These are phyloP conservation scores for Pharmacophagus antenor DNA, from an alignment of 2,888 invertebrate genomes.

Conservation along the genomic window DNA sequence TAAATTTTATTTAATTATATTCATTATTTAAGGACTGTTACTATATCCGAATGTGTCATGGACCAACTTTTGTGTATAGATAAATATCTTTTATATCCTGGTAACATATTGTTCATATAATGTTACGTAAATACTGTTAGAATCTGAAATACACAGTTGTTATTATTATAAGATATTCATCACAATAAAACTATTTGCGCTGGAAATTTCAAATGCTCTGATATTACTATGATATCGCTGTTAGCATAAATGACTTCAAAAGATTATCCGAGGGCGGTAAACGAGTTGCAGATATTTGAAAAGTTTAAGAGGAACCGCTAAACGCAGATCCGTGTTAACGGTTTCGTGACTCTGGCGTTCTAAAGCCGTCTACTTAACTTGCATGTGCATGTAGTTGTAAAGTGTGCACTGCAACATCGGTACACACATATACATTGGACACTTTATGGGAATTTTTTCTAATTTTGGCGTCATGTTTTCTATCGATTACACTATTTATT, in stretches of 20 bases:
- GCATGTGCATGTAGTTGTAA: not conserved
- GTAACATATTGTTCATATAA: too few species aligned
- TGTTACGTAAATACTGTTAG: too few species aligned
- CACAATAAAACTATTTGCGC: not conserved
- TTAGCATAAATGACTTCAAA: slow-evolving; percentile 63
- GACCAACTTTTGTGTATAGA: too few species aligned
- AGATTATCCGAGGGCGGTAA: slow-evolving; percentile 39
- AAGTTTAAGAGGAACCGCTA: slow-evolving; percentile 60
- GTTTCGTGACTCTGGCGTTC: slow-evolving; percentile 36
- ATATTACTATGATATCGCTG: slow-evolving; percentile 61
- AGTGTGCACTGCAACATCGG: not conserved
- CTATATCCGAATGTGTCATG: too few species aligned
- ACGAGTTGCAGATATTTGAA: slow-evolving; percentile 58
- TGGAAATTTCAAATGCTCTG: slow-evolving; percentile 30
- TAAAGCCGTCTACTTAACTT: slow-evolving; percentile 1
- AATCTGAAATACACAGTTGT: too few species aligned
- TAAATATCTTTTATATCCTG: too few species aligned
- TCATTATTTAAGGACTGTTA: too few species aligned
- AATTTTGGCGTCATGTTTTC: too few species aligned
- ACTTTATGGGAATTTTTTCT: not conserved
- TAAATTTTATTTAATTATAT: too few species aligned
- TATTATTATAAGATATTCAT: not conserved
- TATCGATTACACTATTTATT: too few species aligned
- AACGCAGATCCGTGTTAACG: slow-evolving; percentile 40
- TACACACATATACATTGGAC: not conserved